Evolutionary conservation across 2,888 invertebrate genomes (phyloP).

Genomic region (Cyrtodaria siliqua): DNA sequence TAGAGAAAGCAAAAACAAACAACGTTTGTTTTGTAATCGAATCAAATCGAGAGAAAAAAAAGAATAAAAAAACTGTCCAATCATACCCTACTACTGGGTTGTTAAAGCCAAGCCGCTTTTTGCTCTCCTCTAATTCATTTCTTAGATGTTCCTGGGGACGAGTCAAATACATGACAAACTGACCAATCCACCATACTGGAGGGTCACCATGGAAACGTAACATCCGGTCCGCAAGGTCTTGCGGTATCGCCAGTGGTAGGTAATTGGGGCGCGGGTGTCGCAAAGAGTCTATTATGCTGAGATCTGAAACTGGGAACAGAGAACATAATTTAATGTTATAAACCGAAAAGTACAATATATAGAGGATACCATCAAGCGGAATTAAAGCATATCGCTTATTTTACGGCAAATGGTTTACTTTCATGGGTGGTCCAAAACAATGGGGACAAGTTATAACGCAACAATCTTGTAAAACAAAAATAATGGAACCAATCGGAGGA

Average conservation of each 20-base stretch:
- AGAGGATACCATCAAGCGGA: no score
- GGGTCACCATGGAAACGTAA: conserved; percentile 99
- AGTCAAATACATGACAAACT: conserved; percentile 96
- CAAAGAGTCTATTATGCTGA: conserved; percentile 98
- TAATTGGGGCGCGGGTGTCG: conserved; percentile 93
- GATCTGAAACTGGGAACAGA: conserved; percentile 93
- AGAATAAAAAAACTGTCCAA: no score
- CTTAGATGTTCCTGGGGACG: conserved; percentile 92
- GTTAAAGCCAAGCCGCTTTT: conserved; percentile 92
- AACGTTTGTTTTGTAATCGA: no score
- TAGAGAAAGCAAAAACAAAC: no score
- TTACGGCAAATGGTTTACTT: no score
- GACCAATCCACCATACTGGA: conserved; percentile 99
- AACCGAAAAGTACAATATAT: no score
- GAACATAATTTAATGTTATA: no score
- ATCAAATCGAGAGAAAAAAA: no score
- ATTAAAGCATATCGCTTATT: no score
- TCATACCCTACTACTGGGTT: conserved; percentile 97
- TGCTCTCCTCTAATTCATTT: conserved; percentile 91
- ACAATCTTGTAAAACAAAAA: no score
- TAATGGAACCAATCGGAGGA: no score
- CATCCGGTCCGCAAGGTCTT: conserved; percentile 94
- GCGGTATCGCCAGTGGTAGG: conserved; percentile 94
- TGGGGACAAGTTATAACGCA: conserved; percentile 12
- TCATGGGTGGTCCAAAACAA: no score